Conservation (phyloP, 2,797 vertebrate species). For the Platalea minor region DNA sequence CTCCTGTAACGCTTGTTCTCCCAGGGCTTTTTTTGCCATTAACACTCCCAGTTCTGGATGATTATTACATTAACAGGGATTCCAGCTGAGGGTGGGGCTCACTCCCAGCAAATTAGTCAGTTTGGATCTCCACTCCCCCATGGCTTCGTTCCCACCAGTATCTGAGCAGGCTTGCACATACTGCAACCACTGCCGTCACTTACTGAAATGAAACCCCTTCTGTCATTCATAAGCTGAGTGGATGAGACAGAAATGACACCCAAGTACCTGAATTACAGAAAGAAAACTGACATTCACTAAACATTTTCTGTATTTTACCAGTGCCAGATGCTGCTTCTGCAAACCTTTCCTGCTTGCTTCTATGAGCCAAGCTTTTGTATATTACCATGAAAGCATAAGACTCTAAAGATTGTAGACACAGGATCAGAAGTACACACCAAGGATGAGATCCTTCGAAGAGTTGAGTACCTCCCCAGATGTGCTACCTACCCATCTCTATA, state of each 20-base stretch:
- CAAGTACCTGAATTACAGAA: not conserved
- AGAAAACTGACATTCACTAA: not conserved
- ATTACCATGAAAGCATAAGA: not conserved
- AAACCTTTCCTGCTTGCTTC: not conserved
- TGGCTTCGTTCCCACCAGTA: slow-evolving; percentile 50
- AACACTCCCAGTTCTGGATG: slow-evolving; percentile 63
- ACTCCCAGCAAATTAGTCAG: slow-evolving; percentile 62
- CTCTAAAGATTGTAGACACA: not conserved
- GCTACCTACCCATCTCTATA: not conserved
- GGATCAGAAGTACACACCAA: not conserved
- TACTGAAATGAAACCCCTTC: slow-evolving; percentile 19
- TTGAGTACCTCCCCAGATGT: not conserved
- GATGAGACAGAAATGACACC: not conserved
- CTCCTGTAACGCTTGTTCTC: slow-evolving; percentile 50
- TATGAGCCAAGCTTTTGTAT: not conserved
- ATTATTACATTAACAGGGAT: slow-evolving; percentile 62
- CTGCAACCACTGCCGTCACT: not conserved
- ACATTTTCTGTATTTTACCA: not conserved
- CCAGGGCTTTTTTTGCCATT: slow-evolving; percentile 58
- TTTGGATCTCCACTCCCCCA: slow-evolving; percentile 29
- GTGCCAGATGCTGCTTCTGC: not conserved
- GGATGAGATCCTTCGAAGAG: not conserved
- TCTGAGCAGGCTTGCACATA: slow-evolving; percentile 37
- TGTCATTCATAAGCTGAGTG: not conserved
- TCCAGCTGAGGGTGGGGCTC: slow-evolving; percentile 63